phyloP scores from a whole-genome alignment of 2,888 invertebrate genomes.

The Copidosoma aretas region DNA sequence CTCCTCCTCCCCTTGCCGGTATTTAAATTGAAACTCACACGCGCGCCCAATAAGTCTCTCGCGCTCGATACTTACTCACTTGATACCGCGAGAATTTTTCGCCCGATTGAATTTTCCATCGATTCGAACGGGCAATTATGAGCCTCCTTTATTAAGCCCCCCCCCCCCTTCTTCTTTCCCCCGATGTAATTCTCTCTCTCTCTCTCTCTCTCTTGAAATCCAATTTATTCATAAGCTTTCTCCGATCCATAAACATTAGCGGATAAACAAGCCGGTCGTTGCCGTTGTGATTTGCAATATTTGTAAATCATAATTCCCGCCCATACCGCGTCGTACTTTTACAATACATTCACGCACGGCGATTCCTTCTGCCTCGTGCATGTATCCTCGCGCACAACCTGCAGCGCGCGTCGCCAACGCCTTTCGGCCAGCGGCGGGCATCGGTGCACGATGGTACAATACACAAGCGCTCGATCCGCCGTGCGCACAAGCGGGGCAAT shows the following conservation, averaged over 20 bases:
- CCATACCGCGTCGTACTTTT: neutral
- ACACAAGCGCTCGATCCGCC: too few species aligned
- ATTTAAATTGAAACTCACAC: neutral
- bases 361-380: conserved; percentile 10
- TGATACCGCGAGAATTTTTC: neutral
- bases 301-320: conserved; percentile 20
- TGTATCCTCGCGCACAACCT: neutral
- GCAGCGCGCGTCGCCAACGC: neutral
- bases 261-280: conserved; percentile 18
- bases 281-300: conserved; percentile 26
- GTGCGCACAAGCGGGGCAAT: too few species aligned
- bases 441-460: too few species aligned
- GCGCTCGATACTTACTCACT: neutral
- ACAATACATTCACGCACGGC: too few species aligned
- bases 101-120: neutral
- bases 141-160: conserved; percentile 10
- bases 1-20: neutral
- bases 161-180: neutral
- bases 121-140: conserved; percentile 9
- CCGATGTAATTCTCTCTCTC: neutral
- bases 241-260: conserved; percentile 27
- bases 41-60: neutral
- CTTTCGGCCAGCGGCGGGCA: too few species aligned
- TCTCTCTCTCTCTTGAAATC: neutral
- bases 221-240: conserved; percentile 34